A percentile compares a stretch with the other conserved stretches of the same genome.
phyloP scores from a whole-genome alignment of 2,888 invertebrate genomes.

The Rhodophaea formosa region DNA sequence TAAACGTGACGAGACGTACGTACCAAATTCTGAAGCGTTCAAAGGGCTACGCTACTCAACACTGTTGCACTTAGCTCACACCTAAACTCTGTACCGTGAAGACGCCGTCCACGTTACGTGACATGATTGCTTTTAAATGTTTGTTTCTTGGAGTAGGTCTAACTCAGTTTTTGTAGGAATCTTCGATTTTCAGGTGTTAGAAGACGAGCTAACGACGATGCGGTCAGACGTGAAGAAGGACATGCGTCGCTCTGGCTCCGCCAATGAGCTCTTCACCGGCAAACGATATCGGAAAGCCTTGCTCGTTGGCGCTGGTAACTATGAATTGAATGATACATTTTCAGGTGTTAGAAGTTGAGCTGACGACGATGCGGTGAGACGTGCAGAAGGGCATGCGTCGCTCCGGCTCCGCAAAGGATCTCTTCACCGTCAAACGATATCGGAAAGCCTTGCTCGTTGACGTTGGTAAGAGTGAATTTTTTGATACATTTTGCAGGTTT shows the following conservation, averaged over 20 bases:
- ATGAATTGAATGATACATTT: too few species aligned
- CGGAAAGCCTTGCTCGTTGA: conserved; percentile 62
- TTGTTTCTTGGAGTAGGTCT: too few species aligned
- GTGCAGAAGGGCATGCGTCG: conserved; percentile 71
- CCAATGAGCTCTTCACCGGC: conserved; percentile 71
- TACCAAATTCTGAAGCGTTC: too few species aligned
- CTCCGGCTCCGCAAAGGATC: conserved; percentile 65
- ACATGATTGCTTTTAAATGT: too few species aligned
- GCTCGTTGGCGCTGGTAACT: conserved; percentile 57
- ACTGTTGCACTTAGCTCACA: too few species aligned
- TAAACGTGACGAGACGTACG: too few species aligned
- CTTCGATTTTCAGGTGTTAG: conserved; percentile 43
- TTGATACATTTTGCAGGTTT: too few species aligned
- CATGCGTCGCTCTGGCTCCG: conserved; percentile 62
- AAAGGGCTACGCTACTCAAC: too few species aligned
- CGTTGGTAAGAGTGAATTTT: conserved; percentile 59
- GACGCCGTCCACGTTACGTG: too few species aligned
- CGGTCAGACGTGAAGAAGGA: conserved; percentile 68
- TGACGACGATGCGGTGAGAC: conserved; percentile 52
- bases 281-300: conserved; percentile 71
- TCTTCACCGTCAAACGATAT: conserved; percentile 74
- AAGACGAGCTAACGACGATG: conserved; percentile 49
- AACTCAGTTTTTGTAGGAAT: too few species aligned
- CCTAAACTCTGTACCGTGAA: too few species aligned
- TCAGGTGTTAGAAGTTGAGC: conserved; percentile 39